phyloP scores from a whole-genome alignment of 1,140 invertebrate species.

The Orius insidiosus region DNA sequence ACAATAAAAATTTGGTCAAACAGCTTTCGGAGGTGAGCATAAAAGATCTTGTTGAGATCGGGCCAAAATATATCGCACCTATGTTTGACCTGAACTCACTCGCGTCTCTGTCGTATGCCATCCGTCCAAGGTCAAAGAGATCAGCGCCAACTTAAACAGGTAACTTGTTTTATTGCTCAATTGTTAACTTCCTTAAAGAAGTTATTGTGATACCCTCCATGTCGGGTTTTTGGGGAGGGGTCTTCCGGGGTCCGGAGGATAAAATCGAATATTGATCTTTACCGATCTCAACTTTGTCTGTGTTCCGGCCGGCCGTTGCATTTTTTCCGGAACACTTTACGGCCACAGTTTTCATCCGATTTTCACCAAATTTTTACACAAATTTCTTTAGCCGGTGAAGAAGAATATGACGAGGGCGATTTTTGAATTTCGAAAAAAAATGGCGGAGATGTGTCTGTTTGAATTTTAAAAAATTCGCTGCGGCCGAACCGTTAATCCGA shows the following conservation, averaged over 20 bases:
- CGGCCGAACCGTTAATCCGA: too few relatives aligned
- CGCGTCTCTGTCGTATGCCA: constrained; percentile 55
- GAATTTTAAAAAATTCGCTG: too few relatives aligned
- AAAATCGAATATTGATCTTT: neutral
- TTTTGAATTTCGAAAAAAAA: too few relatives aligned
- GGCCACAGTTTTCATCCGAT: too few relatives aligned
- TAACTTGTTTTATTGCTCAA: constrained; percentile 28
- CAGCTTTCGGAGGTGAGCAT: constrained; percentile 47
- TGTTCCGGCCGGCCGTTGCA: too few relatives aligned
- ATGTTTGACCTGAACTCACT: constrained; percentile 39
- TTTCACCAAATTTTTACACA: neutral
- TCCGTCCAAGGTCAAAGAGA: constrained; percentile 51
- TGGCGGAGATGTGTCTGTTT: too few relatives aligned
- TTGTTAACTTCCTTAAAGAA: neutral
- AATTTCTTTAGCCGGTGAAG: too few relatives aligned
- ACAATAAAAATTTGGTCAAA: constrained; percentile 48
- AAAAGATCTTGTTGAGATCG: constrained; percentile 44
- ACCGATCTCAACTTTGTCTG: neutral
- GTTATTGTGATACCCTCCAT: neutral
- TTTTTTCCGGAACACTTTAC: too few relatives aligned
- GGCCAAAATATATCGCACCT: constrained; percentile 44
- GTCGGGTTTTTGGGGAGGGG: too few relatives aligned
- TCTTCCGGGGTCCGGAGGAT: neutral
- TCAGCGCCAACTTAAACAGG: constrained; percentile 44
- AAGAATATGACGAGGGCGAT: constrained; percentile 10